Conservation (phyloP, 1,140 invertebrate genomes). For the Scaptomyza graminum region DNA sequence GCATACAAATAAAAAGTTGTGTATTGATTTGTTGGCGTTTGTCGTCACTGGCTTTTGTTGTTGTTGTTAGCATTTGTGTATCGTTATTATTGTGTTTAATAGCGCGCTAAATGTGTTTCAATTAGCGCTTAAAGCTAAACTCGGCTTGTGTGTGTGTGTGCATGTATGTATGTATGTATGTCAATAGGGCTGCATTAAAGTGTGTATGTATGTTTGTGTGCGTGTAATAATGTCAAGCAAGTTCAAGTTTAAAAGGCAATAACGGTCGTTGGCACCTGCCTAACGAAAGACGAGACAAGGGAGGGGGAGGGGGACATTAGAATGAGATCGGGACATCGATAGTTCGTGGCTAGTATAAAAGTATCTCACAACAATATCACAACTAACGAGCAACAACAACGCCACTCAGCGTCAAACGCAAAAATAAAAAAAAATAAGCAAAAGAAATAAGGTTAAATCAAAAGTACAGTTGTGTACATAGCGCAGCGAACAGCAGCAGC, state of each 20-base stretch:
- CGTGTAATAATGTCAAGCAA: slow-evolving; percentile 18
- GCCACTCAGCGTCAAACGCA: slow-evolving; percentile 44
- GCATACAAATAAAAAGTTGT: slow-evolving; percentile 10
- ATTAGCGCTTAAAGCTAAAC: slow-evolving; percentile 63
- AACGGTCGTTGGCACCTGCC: slow-evolving; percentile 51
- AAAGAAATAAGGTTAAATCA: slow-evolving; percentile 83
- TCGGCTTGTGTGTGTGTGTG: slow-evolving; percentile 24
- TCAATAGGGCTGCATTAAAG: slow-evolving; percentile 34
- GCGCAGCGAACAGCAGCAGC: slow-evolving; percentile 70
- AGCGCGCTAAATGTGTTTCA: slow-evolving; percentile 77
- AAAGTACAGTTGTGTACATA: slow-evolving; percentile 82
- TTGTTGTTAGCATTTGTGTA: slow-evolving; percentile 44
- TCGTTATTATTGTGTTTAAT: slow-evolving; percentile 77
- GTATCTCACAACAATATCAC: too few relatives aligned
- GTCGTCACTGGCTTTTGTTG: slow-evolving; percentile 23
- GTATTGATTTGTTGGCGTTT: slow-evolving; percentile 41
- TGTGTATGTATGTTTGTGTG: neutral
- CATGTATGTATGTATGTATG: slow-evolving; percentile 36
- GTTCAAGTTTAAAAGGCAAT: slow-evolving; percentile 50
- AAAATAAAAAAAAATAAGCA: slow-evolving; percentile 66
- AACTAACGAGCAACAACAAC: slow-evolving; percentile 38
- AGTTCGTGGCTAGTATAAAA: too few relatives aligned
- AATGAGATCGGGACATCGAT: neutral
- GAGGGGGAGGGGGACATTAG: neutral
- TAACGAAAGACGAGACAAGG: neutral